Percentiles rank a stretch among this genome's conserved stretches.
Conservation (phyloP, 2,113 vertebrate genomes). For the Dendropsophus ebraccatus region DNA sequence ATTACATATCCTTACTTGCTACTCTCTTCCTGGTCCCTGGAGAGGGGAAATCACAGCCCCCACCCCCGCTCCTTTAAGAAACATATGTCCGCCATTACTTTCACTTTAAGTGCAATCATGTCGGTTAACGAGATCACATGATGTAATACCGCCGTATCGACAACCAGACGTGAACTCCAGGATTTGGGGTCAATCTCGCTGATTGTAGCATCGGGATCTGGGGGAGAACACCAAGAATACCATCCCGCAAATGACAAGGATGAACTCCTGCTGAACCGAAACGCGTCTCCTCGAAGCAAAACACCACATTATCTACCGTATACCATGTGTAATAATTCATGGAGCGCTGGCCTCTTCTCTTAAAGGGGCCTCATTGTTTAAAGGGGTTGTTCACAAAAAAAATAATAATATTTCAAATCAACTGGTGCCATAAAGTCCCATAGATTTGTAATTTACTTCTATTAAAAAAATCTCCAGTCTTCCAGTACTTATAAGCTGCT, state of each 20-base stretch:
- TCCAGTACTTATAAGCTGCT: too few relatives aligned
- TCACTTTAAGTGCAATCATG: neutral
- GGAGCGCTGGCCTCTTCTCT: too few relatives aligned
- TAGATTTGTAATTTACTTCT: too few relatives aligned
- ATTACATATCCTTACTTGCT: constrained; percentile 42
- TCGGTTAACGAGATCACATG: too few relatives aligned
- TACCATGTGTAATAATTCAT: neutral
- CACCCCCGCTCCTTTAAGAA: neutral
- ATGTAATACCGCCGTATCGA: neutral
- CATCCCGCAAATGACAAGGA: neutral
- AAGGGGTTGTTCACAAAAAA: too few relatives aligned
- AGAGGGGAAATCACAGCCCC: neutral
- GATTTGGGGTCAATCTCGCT: neutral
- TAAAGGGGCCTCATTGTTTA: neutral
- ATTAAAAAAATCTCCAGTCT: too few relatives aligned
- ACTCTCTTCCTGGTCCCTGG: constrained; percentile 42
- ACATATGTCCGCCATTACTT: neutral
- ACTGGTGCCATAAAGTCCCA: too few relatives aligned
- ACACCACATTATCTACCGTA: neutral
- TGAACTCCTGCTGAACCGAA: neutral
- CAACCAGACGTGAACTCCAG: constrained; percentile 1
- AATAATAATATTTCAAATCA: too few relatives aligned
- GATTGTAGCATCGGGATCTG: neutral
- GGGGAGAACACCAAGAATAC: neutral
- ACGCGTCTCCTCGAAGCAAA: too few relatives aligned